Percentiles rank a stretch among this genome's conserved stretches.
phyloP scores from a whole-genome alignment of 1,140 invertebrate genomes.

The Euschistus heros region DNA sequence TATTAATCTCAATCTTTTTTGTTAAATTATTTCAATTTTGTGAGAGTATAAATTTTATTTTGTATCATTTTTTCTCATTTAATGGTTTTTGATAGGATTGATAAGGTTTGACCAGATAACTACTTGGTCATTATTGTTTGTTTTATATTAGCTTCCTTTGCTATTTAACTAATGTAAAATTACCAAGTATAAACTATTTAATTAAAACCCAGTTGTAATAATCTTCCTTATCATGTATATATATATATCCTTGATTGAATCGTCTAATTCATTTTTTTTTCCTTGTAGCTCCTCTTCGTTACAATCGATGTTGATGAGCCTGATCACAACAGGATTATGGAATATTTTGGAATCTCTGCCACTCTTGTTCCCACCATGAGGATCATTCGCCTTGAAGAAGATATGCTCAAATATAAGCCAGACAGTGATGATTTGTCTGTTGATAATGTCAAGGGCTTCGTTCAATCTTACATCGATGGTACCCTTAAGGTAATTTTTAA shows the following conservation, averaged over 20 bases:
- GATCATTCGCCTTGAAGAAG: constrained; percentile 88
- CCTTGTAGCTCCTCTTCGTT: constrained; percentile 71
- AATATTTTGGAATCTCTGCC: constrained; percentile 97
- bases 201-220: too few relatives aligned
- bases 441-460: constrained; percentile 72
- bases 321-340: constrained; percentile 92
- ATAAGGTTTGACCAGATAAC: too few relatives aligned
- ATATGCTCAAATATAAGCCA: constrained; percentile 98
- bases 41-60: too few relatives aligned
- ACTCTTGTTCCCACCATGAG: constrained; percentile 85
- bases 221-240: background rate
- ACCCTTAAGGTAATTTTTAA: constrained; percentile 60
- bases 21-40: too few relatives aligned
- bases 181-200: too few relatives aligned
- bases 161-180: too few relatives aligned
- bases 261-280: constrained; percentile 19
- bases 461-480: constrained; percentile 77
- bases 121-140: too few relatives aligned
- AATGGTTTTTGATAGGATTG: too few relatives aligned
- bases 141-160: too few relatives aligned
- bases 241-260: background rate
- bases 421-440: constrained; percentile 60
- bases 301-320: constrained; percentile 90
- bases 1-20: too few relatives aligned
- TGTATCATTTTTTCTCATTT: too few relatives aligned